Evolutionary conservation across 2,888 invertebrate genomes (phyloP), one percentile per base, ranked within the genome.

Genomic region (Hirtodrosophila confusa): DNA sequence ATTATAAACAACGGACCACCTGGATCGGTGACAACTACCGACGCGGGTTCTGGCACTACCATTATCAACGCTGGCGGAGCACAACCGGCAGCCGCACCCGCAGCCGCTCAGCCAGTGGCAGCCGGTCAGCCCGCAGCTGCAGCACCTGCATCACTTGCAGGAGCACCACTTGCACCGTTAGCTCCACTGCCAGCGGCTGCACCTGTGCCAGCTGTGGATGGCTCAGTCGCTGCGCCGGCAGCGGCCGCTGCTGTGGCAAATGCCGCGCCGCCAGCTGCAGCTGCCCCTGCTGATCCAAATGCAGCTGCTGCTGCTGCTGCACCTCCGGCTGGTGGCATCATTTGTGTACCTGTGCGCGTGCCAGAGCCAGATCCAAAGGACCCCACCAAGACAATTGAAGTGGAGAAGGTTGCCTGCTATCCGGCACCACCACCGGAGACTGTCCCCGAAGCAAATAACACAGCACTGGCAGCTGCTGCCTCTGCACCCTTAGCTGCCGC

Each of bases 1-100:
- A 91, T 91, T n/a, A 91, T 91, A 10, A 91, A 91, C 57, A 91
- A 91, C 62, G 91, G 91, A 47, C 90, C 90, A 10, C 91, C 90
- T 0, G 90, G 90, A 6, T 89, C 90, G 6, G 90, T 90, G 47
- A 86, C 90, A 35, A 89, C 90, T 1, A 72, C 76, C 0, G 86
- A 83, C 35, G 80, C 68, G 2, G 89, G 88, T 4, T 66, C 80
- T 0, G 90, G 90, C 49, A 88, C 89, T 0, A 89, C 90, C 5
- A 82, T 89, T 0, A 89, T 90, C 36, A 88, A 80, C 37, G 55
- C 87, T 1, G 85, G 78, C 7, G 74, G 45, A 4, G 64, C 69
- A 0, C 77, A 76, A 10, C 51, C 63, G 4, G 63, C 70, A 7
- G 49, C 39, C 17, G 39, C 55, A 0, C 51, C 58, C 0, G 58